Evolutionary conservation across 1,140 invertebrate genomes (phyloP).

Genomic region (Maniola jurtina): DNA sequence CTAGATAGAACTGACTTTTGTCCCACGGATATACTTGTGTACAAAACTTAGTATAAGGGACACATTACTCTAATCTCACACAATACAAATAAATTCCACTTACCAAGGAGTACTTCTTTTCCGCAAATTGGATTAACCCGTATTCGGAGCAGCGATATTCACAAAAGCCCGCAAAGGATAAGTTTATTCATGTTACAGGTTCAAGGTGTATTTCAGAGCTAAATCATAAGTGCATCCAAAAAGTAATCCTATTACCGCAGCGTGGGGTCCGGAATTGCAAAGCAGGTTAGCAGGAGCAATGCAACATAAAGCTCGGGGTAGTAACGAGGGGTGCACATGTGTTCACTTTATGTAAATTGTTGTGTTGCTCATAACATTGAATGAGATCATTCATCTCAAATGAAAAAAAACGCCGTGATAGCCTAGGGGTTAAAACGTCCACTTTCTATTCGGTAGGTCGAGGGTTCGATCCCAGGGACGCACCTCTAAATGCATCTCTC

Average conservation of each 20-base stretch:
- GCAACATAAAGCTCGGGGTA: conserved; percentile 25
- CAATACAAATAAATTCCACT: neutral
- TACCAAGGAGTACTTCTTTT: conserved; percentile 1
- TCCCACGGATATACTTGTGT: neutral
- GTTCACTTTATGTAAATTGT: conserved; percentile 28
- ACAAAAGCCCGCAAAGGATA: conserved; percentile 27
- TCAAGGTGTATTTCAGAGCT: conserved; percentile 20
- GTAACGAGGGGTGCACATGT: conserved; percentile 22
- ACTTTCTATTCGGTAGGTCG: too few species aligned
- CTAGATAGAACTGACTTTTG: too few species aligned
- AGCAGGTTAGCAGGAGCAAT: conserved; percentile 14
- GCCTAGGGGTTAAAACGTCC: too few species aligned
- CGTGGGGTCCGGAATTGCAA: conserved; percentile 11
- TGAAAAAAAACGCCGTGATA: neutral
- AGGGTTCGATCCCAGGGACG: neutral
- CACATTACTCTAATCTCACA: neutral
- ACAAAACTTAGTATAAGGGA: neutral
- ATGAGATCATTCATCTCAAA: conserved; percentile 11
- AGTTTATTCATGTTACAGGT: conserved; percentile 26
- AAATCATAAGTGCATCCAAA: conserved; percentile 14
- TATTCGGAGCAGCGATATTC: conserved; percentile 17
- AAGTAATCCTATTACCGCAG: conserved; percentile 7
- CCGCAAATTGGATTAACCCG: conserved; percentile 16
- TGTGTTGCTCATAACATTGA: conserved; percentile 22
- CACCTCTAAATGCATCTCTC: too few species aligned